Evolutionary conservation across 2,113 vertebrate species (phyloP).

Genomic region (Electrona antarctica): DNA sequence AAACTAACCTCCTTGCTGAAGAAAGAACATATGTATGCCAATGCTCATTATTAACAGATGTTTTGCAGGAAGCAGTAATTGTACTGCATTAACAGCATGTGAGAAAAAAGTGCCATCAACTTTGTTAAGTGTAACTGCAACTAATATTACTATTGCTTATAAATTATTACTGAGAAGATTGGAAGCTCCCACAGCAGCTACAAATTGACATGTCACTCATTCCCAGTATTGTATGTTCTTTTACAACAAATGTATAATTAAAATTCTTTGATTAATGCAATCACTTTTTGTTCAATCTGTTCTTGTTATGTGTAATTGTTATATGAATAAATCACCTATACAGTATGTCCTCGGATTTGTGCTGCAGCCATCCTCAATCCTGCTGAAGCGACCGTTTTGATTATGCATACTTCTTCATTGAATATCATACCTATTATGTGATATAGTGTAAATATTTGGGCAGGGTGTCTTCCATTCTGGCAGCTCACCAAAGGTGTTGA

Average conservation of each 20-base stretch:
- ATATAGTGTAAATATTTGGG: constrained; percentile 54
- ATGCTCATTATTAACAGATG: constrained; percentile 31
- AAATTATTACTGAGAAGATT: constrained; percentile 22
- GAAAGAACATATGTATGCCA: constrained; percentile 42
- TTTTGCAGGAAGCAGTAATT: constrained; percentile 45
- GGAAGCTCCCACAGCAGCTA: constrained; percentile 7
- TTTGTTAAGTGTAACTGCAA: background rate
- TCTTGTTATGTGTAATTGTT: background rate
- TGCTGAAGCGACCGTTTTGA: background rate
- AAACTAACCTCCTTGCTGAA: constrained; percentile 31
- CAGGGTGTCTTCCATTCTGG: constrained; percentile 14
- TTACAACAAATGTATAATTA: background rate
- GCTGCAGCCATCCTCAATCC: background rate
- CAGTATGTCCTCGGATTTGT: background rate
- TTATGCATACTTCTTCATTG: constrained; percentile 5
- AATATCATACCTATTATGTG: constrained; percentile 16
- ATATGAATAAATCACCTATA: background rate
- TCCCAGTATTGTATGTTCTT: constrained; percentile 36
- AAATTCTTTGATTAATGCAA: too few species aligned
- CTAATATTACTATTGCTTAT: constrained; percentile 12
- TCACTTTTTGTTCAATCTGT: too few species aligned
- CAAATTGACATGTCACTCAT: constrained; percentile 4
- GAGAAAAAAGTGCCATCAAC: constrained; percentile 32
- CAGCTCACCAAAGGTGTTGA: constrained; percentile 20
- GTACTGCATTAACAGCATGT: constrained; percentile 3